A percentile compares a stretch with the other conserved stretches of the same genome.
These are phyloP conservation scores for Cotesia congregata DNA, from an alignment of 2,888 invertebrate genomes.

Conservation along the genomic window DNA sequence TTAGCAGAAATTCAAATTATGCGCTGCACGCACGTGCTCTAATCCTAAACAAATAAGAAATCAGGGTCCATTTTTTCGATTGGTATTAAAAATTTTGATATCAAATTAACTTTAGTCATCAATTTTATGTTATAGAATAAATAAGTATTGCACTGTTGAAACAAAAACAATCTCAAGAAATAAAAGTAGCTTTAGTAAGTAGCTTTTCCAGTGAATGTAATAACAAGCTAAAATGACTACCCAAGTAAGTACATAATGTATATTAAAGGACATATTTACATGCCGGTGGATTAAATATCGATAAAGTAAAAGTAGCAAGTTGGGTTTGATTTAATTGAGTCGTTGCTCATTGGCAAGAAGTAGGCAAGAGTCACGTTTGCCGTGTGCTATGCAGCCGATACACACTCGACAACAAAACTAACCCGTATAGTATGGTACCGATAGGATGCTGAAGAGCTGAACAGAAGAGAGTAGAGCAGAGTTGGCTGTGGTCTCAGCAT, in stretches of 20 bases:
- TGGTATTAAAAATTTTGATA: no score
- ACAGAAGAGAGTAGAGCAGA: conserved; percentile 7
- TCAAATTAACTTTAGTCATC: no score
- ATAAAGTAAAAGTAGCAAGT: conserved; percentile 13
- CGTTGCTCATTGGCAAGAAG: conserved; percentile 50
- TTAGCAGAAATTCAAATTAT: no score
- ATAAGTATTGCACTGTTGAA: no score
- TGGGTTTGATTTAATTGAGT: conserved; percentile 50
- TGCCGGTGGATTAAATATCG: neutral
- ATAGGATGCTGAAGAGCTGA: conserved; percentile 14
- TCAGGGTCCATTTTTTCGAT: no score
- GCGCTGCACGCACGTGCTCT: no score
- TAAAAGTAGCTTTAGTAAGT: neutral
- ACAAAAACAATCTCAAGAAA: no score
- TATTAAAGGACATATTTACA: neutral
- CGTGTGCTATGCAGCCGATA: conserved; percentile 33
- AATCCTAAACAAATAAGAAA: no score
- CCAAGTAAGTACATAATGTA: neutral
- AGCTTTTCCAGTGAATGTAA: neutral
- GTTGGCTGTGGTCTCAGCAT: conserved; percentile 18
- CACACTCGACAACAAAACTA: neutral
- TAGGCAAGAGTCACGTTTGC: conserved; percentile 50
- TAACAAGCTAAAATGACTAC: neutral
- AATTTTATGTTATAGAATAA: no score
- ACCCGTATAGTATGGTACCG: neutral